Evolutionary conservation across 2,113 vertebrate species (phyloP), one percentile per base, ranked within the genome.

Genomic region (Takifugu flavidus): DNA sequence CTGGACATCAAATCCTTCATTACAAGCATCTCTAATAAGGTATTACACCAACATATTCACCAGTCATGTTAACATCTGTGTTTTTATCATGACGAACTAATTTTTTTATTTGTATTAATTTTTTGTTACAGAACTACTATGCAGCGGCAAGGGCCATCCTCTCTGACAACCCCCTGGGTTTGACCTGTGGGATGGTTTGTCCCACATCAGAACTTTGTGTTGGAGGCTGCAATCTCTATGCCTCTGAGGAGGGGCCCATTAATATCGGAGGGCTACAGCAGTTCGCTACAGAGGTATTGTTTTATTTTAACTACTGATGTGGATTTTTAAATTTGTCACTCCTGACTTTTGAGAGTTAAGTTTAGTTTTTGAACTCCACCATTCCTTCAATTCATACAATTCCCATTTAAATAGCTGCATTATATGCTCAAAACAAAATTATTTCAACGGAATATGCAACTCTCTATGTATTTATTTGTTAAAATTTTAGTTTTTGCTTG

Each of bases 251-350:
- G 71, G 96, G 96, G 55, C 93, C 96, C 8, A 96, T 98, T 75
- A 99, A 98, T 83, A 98, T 98, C 28, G 96, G 95, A 62, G 96
- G 96, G 52, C 56, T 98, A 44, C 96, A 99, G 85, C 96, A 98
- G 85, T 99, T 97, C 86, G 92, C 96, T 62, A 91, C 90, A 2
- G 96, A 99, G 95, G 96, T 98, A 91, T 10, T 39, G 34, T 8
- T 39, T 13, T 4, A n/a, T 14, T n/a, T 13, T 45, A 15, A 4
- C 34, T 10, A 39, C 34, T 11, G 8, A 10, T 39, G 34, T 39
- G 7, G 34, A 10, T 39, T 39, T 39, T 39, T 10, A 39, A 39
- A 39, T 11, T 20, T 39, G 34, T 39, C 20, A 39, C 34, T 10
- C 5, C 2, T 34, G 31, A 39, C 6, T 39, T 39, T 10, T 2